phyloP scores from a whole-genome alignment of 2,113 vertebrate genomes.

The Macrotis lagotis region DNA sequence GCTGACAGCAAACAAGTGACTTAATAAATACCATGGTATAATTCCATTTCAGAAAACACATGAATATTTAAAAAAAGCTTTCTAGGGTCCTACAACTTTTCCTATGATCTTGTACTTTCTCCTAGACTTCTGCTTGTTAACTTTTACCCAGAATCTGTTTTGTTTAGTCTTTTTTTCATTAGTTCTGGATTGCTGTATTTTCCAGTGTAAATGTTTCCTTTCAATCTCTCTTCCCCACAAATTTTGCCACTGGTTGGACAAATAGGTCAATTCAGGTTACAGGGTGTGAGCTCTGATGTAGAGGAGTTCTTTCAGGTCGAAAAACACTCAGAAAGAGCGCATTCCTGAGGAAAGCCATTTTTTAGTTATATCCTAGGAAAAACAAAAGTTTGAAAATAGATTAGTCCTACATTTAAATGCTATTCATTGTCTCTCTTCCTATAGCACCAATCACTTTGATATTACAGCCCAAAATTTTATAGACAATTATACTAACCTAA shows the following conservation, averaged over 20 bases:
- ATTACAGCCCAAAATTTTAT: not conserved
- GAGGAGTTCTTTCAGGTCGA: too few relatives aligned
- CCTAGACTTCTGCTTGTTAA: not conserved
- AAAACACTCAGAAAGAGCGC: too few relatives aligned
- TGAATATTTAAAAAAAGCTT: not conserved
- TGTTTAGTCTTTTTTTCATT: not conserved
- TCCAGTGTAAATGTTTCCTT: not conserved
- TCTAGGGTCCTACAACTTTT: not conserved
- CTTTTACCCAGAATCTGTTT: not conserved
- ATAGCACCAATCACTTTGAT: not conserved
- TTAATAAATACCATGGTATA: not conserved
- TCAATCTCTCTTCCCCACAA: not conserved
- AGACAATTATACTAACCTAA: constrained; percentile 2
- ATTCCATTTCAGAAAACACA: not conserved
- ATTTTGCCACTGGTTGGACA: not conserved
- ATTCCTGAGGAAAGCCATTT: not conserved
- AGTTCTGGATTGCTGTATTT: not conserved
- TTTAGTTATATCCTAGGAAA: not conserved
- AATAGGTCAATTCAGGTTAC: not conserved
- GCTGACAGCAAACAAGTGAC: not conserved
- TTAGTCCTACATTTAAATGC: not conserved
- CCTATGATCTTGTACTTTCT: not conserved
- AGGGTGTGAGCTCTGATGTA: too few relatives aligned
- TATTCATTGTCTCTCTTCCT: not conserved
- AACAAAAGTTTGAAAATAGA: not conserved